A percentile compares a stretch with the other conserved stretches of the same genome.
These are phyloP conservation scores for Agonopterix subpropinquella DNA, from an alignment of 2,888 invertebrate species.

Conservation along the genomic window DNA sequence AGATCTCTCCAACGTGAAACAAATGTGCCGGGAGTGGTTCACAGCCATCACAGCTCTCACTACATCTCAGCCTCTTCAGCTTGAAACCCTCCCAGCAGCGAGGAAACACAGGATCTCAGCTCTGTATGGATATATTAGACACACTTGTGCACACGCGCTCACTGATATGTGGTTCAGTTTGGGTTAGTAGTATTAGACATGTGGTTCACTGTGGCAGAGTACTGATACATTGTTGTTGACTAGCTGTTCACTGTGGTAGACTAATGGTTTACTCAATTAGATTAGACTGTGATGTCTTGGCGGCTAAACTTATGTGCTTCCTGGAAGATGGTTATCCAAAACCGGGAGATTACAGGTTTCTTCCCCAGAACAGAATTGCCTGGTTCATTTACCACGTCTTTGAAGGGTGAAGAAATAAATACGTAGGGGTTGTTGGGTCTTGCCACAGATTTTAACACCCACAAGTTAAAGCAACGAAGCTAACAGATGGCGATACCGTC, in stretches of 20 bases:
- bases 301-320: no score
- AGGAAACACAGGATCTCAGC: slow-evolving; percentile 85
- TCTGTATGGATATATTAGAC: slow-evolving; percentile 92
- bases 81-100: slow-evolving; percentile 87
- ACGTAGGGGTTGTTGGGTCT: no score
- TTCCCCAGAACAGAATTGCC: no score
- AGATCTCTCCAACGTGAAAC: slow-evolving; percentile 62
- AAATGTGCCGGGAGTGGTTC: slow-evolving; percentile 95
- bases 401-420: no score
- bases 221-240: background rate
- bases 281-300: no score
- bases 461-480: no score
- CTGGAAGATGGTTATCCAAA: no score
- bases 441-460: no score
- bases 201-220: no score
- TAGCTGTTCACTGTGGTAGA: background rate
- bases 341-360: no score
- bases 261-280: background rate
- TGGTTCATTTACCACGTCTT: no score
- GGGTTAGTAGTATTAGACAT: slow-evolving; percentile 73
- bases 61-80: slow-evolving; percentile 89
- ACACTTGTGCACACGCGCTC: slow-evolving; percentile 89
- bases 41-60: slow-evolving; percentile 92
- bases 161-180: slow-evolving; percentile 95
- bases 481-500: no score